phyloP scores from a whole-genome alignment of 2,888 invertebrate species.

The Heteromyza rotundicornis region DNA sequence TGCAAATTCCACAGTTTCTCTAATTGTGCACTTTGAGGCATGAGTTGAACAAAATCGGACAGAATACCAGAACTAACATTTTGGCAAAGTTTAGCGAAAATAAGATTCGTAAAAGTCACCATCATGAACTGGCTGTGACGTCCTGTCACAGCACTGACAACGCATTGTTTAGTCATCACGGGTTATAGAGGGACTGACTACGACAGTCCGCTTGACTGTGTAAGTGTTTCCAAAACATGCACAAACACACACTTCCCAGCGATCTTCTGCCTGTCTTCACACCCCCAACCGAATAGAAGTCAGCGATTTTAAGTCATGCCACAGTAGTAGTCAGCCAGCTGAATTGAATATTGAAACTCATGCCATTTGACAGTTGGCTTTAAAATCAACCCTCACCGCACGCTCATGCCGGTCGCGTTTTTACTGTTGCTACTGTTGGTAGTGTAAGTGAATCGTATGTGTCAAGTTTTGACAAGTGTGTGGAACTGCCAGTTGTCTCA shows the following conservation, averaged over 20 bases:
- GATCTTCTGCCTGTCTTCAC: not conserved
- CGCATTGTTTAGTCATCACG: no score
- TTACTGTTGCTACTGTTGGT: not conserved
- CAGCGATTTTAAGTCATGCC: no score
- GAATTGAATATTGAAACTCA: slow-evolving; percentile 31
- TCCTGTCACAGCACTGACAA: slow-evolving; percentile 8
- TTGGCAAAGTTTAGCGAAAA: no score
- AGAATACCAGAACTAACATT: no score
- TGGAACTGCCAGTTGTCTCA: not conserved
- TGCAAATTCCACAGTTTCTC: no score
- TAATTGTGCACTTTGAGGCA: no score
- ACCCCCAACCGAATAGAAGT: not conserved
- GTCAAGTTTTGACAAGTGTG: slow-evolving; percentile 14
- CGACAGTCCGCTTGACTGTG: no score
- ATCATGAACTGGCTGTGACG: not conserved
- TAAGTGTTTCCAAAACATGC: no score
- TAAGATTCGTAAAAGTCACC: no score
- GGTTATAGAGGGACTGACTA: no score
- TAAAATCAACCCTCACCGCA: not conserved
- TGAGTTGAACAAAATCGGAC: no score
- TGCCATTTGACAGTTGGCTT: slow-evolving; percentile 30
- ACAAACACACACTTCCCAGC: no score
- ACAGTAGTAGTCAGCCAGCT: slow-evolving; percentile 19
- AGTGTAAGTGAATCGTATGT: slow-evolving; percentile 11
- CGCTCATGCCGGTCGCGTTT: slow-evolving; percentile 13